Evolutionary conservation across 2,888 invertebrate genomes (phyloP), one percentile per base, ranked within the genome.

Genomic region (Diloba caeruleocephala): DNA sequence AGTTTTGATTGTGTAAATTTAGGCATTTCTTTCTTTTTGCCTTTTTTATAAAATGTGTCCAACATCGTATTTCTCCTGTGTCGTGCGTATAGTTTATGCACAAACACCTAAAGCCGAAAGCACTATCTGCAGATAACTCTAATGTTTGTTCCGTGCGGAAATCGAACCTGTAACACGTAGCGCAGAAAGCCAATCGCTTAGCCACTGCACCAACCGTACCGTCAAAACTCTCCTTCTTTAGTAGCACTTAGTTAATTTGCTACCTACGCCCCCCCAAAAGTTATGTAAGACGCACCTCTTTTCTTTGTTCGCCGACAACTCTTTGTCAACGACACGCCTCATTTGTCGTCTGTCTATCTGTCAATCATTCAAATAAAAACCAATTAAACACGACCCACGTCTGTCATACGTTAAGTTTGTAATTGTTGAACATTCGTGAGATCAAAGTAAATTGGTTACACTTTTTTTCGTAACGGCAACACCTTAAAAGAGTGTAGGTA

Each of bases 291-390:
- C 42, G 33, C 48, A 60, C 59, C 57, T 55, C 31, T 19, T 34
- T 63, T 19, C 48, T 57, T 66, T 62, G 55, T 68, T 61, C 61
- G 41, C 52, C 53, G 62, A 62, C 56, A 58, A 51, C 68, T 71
- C 59, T 58, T 57, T 34, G 69, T 63, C 75, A 56, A 51, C 54
- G 51, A 56, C 70, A 39, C 21, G 56, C 66, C 67, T 66, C 71
- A 82, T 82, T 78, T 78, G 74, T 80, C 71, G 54, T 17, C 49
- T 60, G 74, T 75, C 68, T 54, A 42, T 44, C 45, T 33, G 50
- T 48, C 58, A 58, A 66, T 61, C 41, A 61, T 51, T 55, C 34
- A 53, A 50, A 53, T 46, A 60, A 55, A 48, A 61, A 60, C 64
- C 50, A 62, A 31, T 37, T 44, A 44, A 48, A 49, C 31, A 33